Percentiles rank a stretch among this genome's conserved stretches.
Evolutionary conservation across 2,797 vertebrate species (phyloP).

Genomic region (Sus cebifrons): DNA sequence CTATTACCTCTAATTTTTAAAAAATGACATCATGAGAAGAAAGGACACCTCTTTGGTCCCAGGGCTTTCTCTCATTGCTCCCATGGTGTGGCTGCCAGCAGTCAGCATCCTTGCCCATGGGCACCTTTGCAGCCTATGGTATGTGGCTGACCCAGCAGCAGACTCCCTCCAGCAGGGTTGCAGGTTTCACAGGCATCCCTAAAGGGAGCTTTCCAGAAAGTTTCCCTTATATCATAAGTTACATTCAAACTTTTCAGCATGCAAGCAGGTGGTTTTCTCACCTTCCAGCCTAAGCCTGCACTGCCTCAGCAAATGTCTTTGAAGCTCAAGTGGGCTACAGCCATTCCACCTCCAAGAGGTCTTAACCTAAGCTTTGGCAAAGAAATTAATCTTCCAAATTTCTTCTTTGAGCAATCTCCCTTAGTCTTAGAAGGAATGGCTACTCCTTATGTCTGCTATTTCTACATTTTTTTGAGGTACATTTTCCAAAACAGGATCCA

Average conservation of each 20-base stretch:
- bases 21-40: background rate
- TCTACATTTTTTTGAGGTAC: background rate
- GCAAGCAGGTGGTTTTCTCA: background rate
- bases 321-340: background rate
- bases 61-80: background rate
- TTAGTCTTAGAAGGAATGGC: background rate
- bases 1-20: no score
- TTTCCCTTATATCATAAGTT: background rate
- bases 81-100: background rate
- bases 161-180: background rate
- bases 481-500: background rate
- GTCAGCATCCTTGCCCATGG: background rate
- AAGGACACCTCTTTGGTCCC: background rate
- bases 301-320: background rate
- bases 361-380: background rate
- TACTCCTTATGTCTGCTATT: background rate
- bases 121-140: background rate
- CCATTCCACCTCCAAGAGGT: background rate
- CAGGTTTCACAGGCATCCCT: background rate
- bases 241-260: background rate
- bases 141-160: background rate
- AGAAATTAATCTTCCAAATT: background rate
- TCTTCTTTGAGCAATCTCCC: background rate
- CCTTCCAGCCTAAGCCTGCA: background rate
- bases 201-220: background rate